Percentiles rank a stretch among this genome's conserved stretches.
Conservation (phyloP, 1,140 invertebrate genomes). For the Plutomurus gul region DNA sequence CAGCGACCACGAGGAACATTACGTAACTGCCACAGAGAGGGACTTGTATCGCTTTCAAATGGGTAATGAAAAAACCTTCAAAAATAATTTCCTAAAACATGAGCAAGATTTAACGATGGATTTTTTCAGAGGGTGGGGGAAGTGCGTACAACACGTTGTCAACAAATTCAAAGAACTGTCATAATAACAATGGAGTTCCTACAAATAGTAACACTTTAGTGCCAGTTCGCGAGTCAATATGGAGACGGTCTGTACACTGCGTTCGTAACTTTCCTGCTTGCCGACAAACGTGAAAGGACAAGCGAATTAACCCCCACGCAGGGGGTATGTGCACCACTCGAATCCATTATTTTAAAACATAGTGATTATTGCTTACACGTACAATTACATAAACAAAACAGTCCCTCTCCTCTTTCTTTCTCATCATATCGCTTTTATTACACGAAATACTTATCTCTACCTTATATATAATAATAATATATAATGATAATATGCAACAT, state of each 20-base stretch:
- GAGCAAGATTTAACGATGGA: no score
- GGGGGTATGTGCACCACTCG: neutral
- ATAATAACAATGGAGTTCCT: constrained; percentile 19
- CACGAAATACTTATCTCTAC: no score
- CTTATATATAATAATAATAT: no score
- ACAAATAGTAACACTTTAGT: neutral
- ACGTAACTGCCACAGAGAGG: constrained; percentile 38
- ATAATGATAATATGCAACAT: no score
- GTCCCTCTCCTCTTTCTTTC: no score
- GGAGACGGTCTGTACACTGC: constrained; percentile 43
- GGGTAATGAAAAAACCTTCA: no score
- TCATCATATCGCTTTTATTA: no score
- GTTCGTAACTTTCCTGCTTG: constrained; percentile 47
- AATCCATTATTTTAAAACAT: neutral
- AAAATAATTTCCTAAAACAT: no score
- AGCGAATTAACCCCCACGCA: neutral
- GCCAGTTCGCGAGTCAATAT: constrained; percentile 35
- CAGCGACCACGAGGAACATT: constrained; percentile 36
- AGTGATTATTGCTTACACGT: no score
- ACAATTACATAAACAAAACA: no score
- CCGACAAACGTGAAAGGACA: constrained; percentile 43
- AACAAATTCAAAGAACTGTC: neutral
- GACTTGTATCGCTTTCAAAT: constrained; percentile 39
- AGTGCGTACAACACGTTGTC: neutral
- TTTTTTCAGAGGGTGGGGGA: neutral